Base-by-base conservation (phyloP, 2,797 vertebrate genomes). In the Ara ararauna region DNA sequence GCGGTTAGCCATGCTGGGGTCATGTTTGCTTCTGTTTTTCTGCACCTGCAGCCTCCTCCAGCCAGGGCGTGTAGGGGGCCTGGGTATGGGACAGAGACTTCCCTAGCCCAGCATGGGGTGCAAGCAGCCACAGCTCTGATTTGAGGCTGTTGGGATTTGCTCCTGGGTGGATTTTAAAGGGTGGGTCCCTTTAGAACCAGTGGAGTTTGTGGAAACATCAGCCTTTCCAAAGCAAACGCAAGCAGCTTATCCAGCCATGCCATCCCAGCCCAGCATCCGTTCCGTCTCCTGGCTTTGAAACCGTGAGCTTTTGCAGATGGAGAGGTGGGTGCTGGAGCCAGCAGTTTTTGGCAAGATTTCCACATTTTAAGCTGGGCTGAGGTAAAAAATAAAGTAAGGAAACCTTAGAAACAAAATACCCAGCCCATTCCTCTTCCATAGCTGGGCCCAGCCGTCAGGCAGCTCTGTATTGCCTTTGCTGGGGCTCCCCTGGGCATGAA, bases 201-300 rank as follows among this genome's bases (percentile, higher is more conserved):
- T 45, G 78, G 71, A 87, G 81, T 83, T 90, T 89, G 12, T 86
- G 77, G 93, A 96, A 96, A 89, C 80, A 93, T 34, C 67, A 76
- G 36, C 61, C 77, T 91, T 91, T 96, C 96, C 88, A 85, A 94
- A 83, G 88, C 81, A 93, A 94, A 89, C 4, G 27, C 77, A 88
- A 85, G 93, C 11, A 5, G 83, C 87, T 96, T 96, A 94, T 84
- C 84, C 64, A 84, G 93, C 79, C 72, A 89, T 73, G 79, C 89
- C 38, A 47, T 84, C 88, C 86, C 13, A 3, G 77, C 73, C 90
- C 86, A 53, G 75, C 72, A 62, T 94, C 91, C 24, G 44, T 75
- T 90, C 54, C 1, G 2, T 66, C 88, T 92, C 77, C 74, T 9
- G 38, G 65, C 89, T 92, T 53, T 67, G 56, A 79, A 90, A 42